phyloP scores from a whole-genome alignment of 2,797 vertebrate genomes.

The Fundulus diaphanus region DNA sequence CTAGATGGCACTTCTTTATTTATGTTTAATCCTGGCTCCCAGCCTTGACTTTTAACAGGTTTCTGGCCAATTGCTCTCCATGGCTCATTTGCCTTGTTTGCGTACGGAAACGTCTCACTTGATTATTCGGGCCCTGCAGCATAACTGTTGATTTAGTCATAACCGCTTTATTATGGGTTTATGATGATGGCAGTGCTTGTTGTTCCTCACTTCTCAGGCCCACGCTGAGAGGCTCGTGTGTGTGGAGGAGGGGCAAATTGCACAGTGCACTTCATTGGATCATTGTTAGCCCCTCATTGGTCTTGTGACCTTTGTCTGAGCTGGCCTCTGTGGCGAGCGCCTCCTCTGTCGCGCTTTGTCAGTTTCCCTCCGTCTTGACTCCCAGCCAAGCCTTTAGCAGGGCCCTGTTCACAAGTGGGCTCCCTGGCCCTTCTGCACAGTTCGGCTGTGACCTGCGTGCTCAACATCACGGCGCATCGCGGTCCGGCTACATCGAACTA shows the following conservation, averaged over 20 bases:
- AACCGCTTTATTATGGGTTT: conserved; percentile 60
- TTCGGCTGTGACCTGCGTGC: conserved; percentile 64
- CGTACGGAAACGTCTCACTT: conserved; percentile 65
- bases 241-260: conserved; percentile 29
- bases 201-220: conserved; percentile 45
- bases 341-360: conserved; percentile 20
- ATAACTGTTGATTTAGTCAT: conserved; percentile 46
- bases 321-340: conserved; percentile 33
- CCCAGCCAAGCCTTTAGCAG: conserved; percentile 29
- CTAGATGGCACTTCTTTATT: conserved; percentile 35
- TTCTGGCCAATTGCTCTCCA: conserved; percentile 66
- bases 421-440: conserved; percentile 46
- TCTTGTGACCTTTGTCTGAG: conserved; percentile 61
- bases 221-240: conserved; percentile 54
- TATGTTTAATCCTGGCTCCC: conserved; percentile 58
- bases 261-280: conserved; percentile 54
- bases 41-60: conserved; percentile 64
- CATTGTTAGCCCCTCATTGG: conserved; percentile 59
- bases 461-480: conserved; percentile 18
- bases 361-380: conserved; percentile 14
- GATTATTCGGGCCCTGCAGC: conserved; percentile 66
- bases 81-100: conserved; percentile 68
- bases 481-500: no score
- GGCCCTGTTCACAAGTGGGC: conserved; percentile 20
- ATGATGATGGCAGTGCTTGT: conserved; percentile 43